phyloP scores from a whole-genome alignment of 1,140 invertebrate species.

The Palaemon carinicauda region DNA sequence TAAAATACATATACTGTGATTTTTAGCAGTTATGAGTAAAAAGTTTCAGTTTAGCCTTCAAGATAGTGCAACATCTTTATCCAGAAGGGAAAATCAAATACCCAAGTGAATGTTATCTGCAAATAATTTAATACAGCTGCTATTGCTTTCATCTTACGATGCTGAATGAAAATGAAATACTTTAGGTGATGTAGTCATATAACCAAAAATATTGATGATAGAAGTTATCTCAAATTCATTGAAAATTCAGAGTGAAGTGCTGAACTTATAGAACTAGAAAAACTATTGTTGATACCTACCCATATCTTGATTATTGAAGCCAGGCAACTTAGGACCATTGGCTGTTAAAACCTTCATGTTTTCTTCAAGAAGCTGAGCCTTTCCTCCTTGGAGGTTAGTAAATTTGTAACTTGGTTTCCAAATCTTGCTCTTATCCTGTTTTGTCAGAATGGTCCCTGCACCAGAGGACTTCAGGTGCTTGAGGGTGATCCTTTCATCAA shows the following conservation, averaged over 20 bases:
- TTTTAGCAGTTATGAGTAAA: too few relatives aligned
- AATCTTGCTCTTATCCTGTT: constrained; percentile 12
- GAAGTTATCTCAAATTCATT: not conserved
- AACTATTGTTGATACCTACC: not conserved
- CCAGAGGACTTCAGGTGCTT: constrained; percentile 1
- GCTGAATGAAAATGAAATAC: too few relatives aligned
- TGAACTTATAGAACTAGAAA: not conserved
- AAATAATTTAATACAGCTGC: too few relatives aligned
- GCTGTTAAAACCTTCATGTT: not conserved
- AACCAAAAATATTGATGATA: too few relatives aligned
- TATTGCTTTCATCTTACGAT: too few relatives aligned
- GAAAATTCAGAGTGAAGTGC: not conserved
- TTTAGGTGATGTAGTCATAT: too few relatives aligned
- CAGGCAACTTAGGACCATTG: not conserved
- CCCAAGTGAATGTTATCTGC: too few relatives aligned
- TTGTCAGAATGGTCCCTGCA: not conserved
- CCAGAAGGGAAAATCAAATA: too few relatives aligned
- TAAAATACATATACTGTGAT: too few relatives aligned
- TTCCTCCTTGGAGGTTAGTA: constrained; percentile 4
- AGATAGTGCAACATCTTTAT: too few relatives aligned
- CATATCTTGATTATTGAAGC: constrained; percentile 27
- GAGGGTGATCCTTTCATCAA: constrained; percentile 16
- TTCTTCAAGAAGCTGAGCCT: not conserved
- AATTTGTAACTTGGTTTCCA: constrained; percentile 16
- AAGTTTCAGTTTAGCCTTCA: too few relatives aligned